Evolutionary conservation across 1,140 invertebrate species (phyloP).

Genomic region (Heliconius eleuchia): DNA sequence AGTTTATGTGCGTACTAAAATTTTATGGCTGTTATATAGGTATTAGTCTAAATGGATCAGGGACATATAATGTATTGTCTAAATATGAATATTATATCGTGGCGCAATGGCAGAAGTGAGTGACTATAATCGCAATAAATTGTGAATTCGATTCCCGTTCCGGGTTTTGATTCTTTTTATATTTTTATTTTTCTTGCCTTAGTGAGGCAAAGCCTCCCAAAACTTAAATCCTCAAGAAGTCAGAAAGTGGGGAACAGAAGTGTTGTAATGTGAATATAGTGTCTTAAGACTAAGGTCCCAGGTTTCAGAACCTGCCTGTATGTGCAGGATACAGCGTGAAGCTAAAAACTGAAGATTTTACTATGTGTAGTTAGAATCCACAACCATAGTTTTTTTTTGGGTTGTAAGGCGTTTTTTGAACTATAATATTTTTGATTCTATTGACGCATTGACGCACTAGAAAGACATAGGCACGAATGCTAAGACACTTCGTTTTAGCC

Average conservation of each 20-base stretch:
- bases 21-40: conserved; percentile 1
- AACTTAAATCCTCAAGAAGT: too few relatives aligned
- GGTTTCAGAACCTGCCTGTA: not conserved
- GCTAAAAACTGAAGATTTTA: not conserved
- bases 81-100: not conserved
- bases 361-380: too few relatives aligned
- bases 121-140: not conserved
- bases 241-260: too few relatives aligned
- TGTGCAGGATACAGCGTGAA: not conserved
- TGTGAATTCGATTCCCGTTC: not conserved
- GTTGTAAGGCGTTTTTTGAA: too few relatives aligned
- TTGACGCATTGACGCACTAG: too few relatives aligned
- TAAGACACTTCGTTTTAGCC: too few relatives aligned
- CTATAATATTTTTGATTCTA: too few relatives aligned
- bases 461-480: too few relatives aligned
- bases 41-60: not conserved
- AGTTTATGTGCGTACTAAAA: conserved; percentile 5
- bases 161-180: not conserved
- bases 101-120: not conserved
- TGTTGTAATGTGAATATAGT: not conserved
- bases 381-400: too few relatives aligned
- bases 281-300: not conserved
- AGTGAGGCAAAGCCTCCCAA: not conserved
- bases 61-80: not conserved
- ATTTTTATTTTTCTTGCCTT: not conserved